A percentile compares a stretch with the other conserved stretches of the same genome.
These are phyloP conservation scores for Cheilosia vernalis DNA, from an alignment of 2,888 invertebrate species.

Conservation along the genomic window DNA sequence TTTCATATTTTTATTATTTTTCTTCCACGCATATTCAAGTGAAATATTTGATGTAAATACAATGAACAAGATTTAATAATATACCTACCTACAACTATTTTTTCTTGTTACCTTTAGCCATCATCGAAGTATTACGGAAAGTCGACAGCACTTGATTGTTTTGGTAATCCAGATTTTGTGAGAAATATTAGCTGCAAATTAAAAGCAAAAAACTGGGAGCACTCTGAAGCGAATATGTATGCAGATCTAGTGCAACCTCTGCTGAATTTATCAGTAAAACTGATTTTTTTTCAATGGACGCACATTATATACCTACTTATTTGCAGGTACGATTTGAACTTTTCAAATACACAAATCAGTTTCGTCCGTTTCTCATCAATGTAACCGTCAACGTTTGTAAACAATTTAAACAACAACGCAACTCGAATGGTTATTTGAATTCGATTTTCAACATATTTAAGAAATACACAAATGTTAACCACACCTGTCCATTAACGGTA, in stretches of 20 bases:
- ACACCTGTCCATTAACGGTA: conserved; percentile 1
- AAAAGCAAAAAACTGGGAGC: conserved; percentile 13
- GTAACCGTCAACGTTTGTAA: not conserved
- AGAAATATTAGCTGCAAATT: conserved; percentile 3
- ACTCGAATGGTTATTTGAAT: not conserved
- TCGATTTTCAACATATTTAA: not conserved
- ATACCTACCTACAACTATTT: not conserved
- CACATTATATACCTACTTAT: not conserved
- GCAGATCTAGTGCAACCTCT: not conserved
- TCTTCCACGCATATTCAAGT: not conserved
- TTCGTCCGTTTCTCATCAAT: not conserved
- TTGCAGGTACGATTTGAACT: not conserved
- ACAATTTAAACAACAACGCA: not conserved
- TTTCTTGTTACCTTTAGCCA: not conserved
- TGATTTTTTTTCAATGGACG: too few species aligned
- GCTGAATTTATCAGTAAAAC: conserved; percentile 3
- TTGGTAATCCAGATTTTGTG: not conserved
- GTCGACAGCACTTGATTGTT: not conserved
- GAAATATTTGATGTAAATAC: not conserved
- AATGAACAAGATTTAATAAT: too few species aligned
- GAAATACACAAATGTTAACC: not conserved
- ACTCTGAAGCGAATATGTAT: not conserved
- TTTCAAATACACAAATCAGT: conserved; percentile 1
- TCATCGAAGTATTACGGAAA: not conserved
- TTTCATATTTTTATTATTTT: not conserved